A percentile compares a stretch with the other conserved stretches of the same genome.
These are phyloP conservation scores for Eospalax fontanierii DNA, from an alignment of 2,797 vertebrate genomes.

Conservation along the genomic window DNA sequence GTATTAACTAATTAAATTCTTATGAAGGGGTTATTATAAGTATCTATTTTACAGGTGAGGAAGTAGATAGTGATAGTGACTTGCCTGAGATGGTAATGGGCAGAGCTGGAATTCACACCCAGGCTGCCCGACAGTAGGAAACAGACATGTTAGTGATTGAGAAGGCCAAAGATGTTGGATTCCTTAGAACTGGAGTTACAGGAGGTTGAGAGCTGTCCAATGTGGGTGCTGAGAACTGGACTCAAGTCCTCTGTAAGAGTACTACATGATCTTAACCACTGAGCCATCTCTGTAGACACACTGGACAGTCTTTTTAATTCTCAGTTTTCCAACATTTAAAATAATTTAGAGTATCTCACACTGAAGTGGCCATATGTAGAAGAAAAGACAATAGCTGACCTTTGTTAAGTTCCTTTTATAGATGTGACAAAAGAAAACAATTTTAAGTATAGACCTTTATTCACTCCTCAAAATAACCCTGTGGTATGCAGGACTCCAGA, in stretches of 20 bases:
- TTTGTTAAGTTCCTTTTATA: constrained; percentile 2
- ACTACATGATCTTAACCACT: no score
- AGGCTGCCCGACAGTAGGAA: not conserved
- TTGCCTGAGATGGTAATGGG: not conserved
- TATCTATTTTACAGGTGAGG: constrained; percentile 11
- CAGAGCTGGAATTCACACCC: not conserved
- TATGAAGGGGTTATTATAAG: not conserved
- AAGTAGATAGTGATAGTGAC: not conserved
- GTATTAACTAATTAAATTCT: constrained; percentile 41
- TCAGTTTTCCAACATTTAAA: constrained; percentile 30
- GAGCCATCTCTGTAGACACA: no score
- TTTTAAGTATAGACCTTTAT: not conserved
- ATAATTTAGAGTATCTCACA: constrained; percentile 1
- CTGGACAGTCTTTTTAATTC: not conserved
- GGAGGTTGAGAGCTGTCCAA: no score
- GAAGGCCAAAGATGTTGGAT: no score
- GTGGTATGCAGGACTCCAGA: not conserved
- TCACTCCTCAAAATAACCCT: not conserved
- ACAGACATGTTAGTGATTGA: not conserved
- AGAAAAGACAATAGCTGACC: not conserved
- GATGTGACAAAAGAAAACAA: not conserved
- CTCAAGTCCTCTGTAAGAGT: no score
- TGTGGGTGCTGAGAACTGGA: no score
- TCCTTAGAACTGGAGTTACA: no score
- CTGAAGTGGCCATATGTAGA: not conserved